Percentiles rank a stretch among this genome's conserved stretches.
These are phyloP conservation scores for Drosophila triauraria DNA, from an alignment of 1,140 invertebrate genomes.

Conservation along the genomic window DNA sequence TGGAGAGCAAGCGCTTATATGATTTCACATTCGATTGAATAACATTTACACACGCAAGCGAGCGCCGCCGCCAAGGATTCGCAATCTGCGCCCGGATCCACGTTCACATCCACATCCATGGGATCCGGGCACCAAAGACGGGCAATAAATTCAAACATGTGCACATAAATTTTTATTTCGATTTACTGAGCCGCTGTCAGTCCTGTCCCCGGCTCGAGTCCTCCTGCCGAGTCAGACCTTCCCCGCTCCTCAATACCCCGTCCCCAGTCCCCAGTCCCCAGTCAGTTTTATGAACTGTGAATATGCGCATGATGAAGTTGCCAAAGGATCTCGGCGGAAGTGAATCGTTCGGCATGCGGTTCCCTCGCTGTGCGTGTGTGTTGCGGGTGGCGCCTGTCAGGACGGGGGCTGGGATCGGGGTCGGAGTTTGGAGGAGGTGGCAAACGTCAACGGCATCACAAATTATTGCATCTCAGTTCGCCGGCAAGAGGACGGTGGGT, in stretches of 20 bases:
- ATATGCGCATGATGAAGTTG: conserved; percentile 70
- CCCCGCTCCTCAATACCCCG: background rate
- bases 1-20: conserved; percentile 75
- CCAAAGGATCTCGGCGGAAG: conserved; percentile 58
- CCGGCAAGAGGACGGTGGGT: conserved; percentile 19
- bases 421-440: background rate
- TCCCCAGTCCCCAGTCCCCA: conserved; percentile 1
- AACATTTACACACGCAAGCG: conserved; percentile 80
- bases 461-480: conserved; percentile 68
- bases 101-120: background rate
- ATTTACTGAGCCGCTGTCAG: conserved; percentile 65
- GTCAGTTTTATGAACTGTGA: conserved; percentile 78
- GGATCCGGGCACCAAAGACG: conserved; percentile 50
- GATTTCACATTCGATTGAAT: conserved; percentile 82
- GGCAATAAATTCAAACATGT: conserved; percentile 82
- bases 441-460: conserved; percentile 55
- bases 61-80: conserved; percentile 48
- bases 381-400: conserved; percentile 9
- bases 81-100: conserved; percentile 35
- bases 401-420: background rate
- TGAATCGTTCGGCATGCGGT: conserved; percentile 49
- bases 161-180: conserved; percentile 82
- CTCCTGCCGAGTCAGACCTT: background rate
- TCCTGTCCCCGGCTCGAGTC: conserved; percentile 2
- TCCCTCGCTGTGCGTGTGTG: conserved; percentile 28